Conservation (phyloP, 2,113 vertebrate species). For the Gavia stellata region DNA sequence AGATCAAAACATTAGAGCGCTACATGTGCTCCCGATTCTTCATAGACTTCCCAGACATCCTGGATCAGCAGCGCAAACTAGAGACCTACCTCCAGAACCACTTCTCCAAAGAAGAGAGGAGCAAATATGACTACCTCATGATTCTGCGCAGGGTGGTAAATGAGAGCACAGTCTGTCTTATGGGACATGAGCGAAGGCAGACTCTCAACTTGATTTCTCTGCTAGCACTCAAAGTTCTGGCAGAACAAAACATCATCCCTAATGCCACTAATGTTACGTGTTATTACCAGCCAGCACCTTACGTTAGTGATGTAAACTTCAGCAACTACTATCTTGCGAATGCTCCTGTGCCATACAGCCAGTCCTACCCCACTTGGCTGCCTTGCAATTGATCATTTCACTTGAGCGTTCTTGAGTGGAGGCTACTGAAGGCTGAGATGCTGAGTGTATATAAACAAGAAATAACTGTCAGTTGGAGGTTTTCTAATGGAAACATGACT, state of each 20-base stretch:
- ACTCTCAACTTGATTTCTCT: slow-evolving; percentile 95
- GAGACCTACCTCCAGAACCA: slow-evolving; percentile 97
- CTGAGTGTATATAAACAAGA: neutral
- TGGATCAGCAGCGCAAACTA: slow-evolving; percentile 92
- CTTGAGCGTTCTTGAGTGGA: neutral
- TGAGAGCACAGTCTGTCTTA: slow-evolving; percentile 97
- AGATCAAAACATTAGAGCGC: slow-evolving; percentile 90
- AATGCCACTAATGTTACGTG: slow-evolving; percentile 92
- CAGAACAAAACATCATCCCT: slow-evolving; percentile 92
- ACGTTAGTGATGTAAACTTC: slow-evolving; percentile 94
- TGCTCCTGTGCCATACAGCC: slow-evolving; percentile 76
- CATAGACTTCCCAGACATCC: slow-evolving; percentile 97
- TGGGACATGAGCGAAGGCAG: slow-evolving; percentile 95
- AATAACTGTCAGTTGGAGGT: neutral
- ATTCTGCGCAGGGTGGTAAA: slow-evolving; percentile 92
- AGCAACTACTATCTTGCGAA: slow-evolving; percentile 94
- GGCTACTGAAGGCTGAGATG: neutral
- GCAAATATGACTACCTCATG: slow-evolving; percentile 97
- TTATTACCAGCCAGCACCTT: slow-evolving; percentile 96
- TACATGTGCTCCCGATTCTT: slow-evolving; percentile 99
- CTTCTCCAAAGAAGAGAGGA: slow-evolving; percentile 91
- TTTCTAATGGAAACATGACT: neutral
- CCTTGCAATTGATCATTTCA: slow-evolving; percentile 84
- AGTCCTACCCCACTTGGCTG: slow-evolving; percentile 94
- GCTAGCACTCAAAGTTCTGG: slow-evolving; percentile 87